Percentiles rank a stretch among this genome's conserved stretches.
phyloP scores from a whole-genome alignment of 35 echinoderm and acorn worm genomes.

The Heliocidaris tuberculata region DNA sequence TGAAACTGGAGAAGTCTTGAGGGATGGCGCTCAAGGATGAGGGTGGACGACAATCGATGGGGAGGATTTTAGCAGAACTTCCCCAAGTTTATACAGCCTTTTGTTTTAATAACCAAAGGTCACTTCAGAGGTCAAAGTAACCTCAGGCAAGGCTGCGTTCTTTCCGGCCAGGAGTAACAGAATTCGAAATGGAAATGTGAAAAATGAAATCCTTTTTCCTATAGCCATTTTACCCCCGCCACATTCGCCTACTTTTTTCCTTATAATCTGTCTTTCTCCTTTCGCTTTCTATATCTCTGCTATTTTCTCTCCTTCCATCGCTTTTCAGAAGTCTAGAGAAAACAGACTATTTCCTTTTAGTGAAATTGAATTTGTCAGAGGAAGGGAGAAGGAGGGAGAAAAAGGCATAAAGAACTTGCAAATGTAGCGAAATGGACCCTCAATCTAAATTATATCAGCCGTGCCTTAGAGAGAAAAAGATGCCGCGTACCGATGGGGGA shows the following conservation, averaged over 20 bases:
- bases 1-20: not conserved
- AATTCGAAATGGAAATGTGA: conserved; percentile 29
- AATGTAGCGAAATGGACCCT: not conserved
- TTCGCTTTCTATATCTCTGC: not conserved
- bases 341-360: not conserved
- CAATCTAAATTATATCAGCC: conserved; percentile 4
- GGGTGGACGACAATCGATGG: not conserved
- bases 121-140: not conserved
- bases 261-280: conserved; percentile 19
- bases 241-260: not conserved
- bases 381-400: not conserved
- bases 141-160: not conserved
- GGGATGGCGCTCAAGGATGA: not conserved
- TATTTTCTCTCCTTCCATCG: not conserved
- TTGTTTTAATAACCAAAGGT: conserved; percentile 9
- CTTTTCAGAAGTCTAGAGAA: not conserved
- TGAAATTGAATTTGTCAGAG: conserved; percentile 12
- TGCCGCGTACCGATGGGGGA: not conserved
- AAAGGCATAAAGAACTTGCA: not conserved
- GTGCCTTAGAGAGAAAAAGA: not conserved
- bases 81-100: not conserved
- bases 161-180: not conserved
- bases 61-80: conserved; percentile 11
- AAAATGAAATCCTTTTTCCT: not conserved
- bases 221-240: not conserved